phyloP scores from a whole-genome alignment of 2,797 vertebrate genomes.

The Trachops cirrhosus region DNA sequence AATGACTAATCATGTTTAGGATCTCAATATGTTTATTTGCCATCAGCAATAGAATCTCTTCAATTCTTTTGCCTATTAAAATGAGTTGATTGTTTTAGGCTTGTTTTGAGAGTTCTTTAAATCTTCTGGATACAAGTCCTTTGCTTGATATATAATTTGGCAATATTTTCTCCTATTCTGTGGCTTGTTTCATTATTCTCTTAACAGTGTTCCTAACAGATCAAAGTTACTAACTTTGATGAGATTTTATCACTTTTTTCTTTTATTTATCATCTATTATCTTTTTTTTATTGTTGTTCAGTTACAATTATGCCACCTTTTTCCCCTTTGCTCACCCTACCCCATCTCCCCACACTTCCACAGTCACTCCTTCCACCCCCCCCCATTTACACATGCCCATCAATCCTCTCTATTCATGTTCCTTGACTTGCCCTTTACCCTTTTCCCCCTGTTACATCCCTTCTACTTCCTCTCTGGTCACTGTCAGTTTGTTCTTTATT shows the following conservation, averaged over 20 bases:
- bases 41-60: not conserved
- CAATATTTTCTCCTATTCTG: not conserved
- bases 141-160: not conserved
- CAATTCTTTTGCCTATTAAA: not conserved
- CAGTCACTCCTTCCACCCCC: too few species aligned
- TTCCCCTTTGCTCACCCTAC: too few species aligned
- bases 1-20: not conserved
- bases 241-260: not conserved
- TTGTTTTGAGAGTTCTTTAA: not conserved
- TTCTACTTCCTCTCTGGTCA: too few species aligned
- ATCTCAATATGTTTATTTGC: not conserved
- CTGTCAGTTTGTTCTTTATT: too few species aligned
- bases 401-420: too few species aligned
- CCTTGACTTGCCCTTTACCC: too few species aligned
- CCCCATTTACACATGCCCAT: too few species aligned
- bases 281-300: too few species aligned
- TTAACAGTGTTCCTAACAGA: not conserved
- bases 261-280: too few species aligned
- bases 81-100: not conserved
- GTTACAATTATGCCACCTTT: too few species aligned
- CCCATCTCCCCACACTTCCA: too few species aligned
- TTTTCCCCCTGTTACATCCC: too few species aligned
- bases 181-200: not conserved
- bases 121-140: not conserved
- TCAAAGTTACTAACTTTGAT: not conserved